Conservation (phyloP, 2,888 invertebrate species). For the Penaeus monodon region DNA sequence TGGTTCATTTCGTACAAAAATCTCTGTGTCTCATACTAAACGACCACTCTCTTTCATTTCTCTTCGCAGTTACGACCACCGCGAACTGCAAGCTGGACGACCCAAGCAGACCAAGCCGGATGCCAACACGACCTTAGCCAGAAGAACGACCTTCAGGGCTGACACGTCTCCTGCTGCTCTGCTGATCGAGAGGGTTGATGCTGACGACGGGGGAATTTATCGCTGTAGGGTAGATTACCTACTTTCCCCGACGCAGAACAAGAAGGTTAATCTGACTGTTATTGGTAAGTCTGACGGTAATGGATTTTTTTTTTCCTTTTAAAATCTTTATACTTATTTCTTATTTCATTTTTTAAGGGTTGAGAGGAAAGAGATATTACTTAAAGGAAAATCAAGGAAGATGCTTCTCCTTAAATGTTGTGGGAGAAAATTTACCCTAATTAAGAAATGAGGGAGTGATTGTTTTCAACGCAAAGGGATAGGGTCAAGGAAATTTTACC, state of each 20-base stretch:
- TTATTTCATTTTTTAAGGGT: too few species aligned
- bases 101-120: slow-evolving; percentile 64
- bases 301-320: too few species aligned
- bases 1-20: not conserved
- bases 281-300: slow-evolving; percentile 33
- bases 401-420: too few species aligned
- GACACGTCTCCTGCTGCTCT: slow-evolving; percentile 58
- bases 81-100: slow-evolving; percentile 55
- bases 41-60: not conserved
- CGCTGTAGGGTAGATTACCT: slow-evolving; percentile 57
- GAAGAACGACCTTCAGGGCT: slow-evolving; percentile 55
- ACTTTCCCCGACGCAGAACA: slow-evolving; percentile 48
- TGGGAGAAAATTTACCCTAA: too few species aligned
- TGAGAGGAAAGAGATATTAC: too few species aligned
- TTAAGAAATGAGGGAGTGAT: too few species aligned
- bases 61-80: slow-evolving; percentile 57
- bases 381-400: too few species aligned
- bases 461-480: too few species aligned
- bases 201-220: slow-evolving; percentile 53
- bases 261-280: slow-evolving; percentile 53
- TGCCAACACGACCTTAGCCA: slow-evolving; percentile 57
- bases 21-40: not conserved
- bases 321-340: too few species aligned
- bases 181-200: slow-evolving; percentile 41
- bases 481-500: too few species aligned